Base-by-base conservation (phyloP, 2,113 vertebrate species). In the Barnardius zonarius region DNA sequence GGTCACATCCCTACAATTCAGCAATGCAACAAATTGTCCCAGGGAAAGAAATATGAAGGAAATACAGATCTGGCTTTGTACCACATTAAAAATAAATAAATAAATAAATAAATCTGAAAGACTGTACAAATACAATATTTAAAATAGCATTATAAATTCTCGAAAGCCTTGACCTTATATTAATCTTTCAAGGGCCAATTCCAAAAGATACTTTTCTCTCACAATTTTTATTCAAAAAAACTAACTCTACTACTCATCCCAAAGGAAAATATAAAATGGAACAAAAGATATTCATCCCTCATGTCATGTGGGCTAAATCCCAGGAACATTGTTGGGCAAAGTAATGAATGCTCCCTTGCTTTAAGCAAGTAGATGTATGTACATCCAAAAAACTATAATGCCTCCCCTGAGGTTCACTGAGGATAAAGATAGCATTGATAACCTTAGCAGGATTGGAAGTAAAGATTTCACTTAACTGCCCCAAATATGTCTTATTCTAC, bases 401-500 rank as follows among this genome's bases (percentile, higher is more conserved):
- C 41, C 83, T 80, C 17, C 31, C 28, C 9, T 7, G 14, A 51
- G 44, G 48, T 61, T 49, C 41, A 27, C 35, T 43, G 28, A 52
- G 33, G 52, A 83, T 74, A 88, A 88, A 93, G 54, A 66, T 4
- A 76, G 43, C 43, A 76, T 27, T 93, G 83, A 66, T 69, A 62
- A 77, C 14, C 35, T 66, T 3, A 52, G 67, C 13, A 41, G 39
- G 41, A 88, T 12, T 44, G 43, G 84, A 43, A 18, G 22, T 27
- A 69, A 66, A 70, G n/a, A 27, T 57, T 94, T 87, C 82, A 37
- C 25, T 78, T 57, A 83, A 68, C 13, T 43, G 15, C 7, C 59
- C 9, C 44, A 83, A 62, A 92, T 80, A 39, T 51, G 28, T 41
- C 39, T 64, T 55, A 11, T 44, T 68, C 33, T 79, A 68, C 15